These are phyloP conservation scores for Heliconius charithonia DNA, from an alignment of 2,888 invertebrate species.

Conservation along the genomic window DNA sequence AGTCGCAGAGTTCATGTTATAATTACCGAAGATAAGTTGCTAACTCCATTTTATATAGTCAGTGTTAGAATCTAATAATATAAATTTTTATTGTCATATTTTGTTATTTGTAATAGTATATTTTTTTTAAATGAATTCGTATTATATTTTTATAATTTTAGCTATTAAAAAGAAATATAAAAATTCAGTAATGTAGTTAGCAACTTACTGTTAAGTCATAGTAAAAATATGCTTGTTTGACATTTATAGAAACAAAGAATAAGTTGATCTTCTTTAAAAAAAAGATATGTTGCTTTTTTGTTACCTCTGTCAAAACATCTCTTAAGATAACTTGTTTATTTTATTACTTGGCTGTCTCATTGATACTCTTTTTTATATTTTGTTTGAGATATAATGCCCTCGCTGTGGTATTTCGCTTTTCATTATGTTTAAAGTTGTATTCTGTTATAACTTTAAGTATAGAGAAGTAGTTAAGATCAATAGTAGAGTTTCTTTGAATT, in stretches of 20 bases:
- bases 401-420: neutral
- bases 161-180: neutral
- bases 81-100: conserved; percentile 14
- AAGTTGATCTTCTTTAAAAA: neutral
- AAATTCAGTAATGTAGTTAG: neutral
- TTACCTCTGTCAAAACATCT: neutral
- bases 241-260: neutral
- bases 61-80: conserved; percentile 7
- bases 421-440: too few species aligned
- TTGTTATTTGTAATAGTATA: neutral
- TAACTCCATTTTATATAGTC: conserved; percentile 8
- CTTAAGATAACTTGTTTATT: neutral
- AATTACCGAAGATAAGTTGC: neutral
- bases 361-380: neutral
- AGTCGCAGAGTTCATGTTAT: neutral
- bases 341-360: too few species aligned
- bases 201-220: conserved; percentile 3
- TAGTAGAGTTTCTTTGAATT: neutral
- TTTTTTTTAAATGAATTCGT: neutral
- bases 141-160: conserved; percentile 1
- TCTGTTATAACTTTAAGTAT: neutral
- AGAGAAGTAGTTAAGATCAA: neutral
- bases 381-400: neutral
- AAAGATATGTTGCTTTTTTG: too few species aligned
- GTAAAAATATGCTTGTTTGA: neutral